Base-by-base conservation (phyloP, 1,140 invertebrate genomes). In the Bombus huntii region DNA sequence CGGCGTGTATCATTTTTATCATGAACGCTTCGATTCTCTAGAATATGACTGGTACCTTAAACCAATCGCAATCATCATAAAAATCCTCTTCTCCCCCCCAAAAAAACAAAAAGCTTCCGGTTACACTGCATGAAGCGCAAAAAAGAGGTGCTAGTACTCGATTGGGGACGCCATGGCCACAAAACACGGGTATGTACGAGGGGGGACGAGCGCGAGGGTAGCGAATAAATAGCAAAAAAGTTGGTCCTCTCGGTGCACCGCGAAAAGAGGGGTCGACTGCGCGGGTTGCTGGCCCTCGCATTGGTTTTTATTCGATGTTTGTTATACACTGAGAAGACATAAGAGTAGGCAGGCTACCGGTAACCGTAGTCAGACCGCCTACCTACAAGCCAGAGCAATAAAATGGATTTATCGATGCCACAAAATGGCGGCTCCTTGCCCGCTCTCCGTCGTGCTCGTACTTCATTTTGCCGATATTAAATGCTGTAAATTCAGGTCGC, bases 391-490 rank as follows among this genome's bases (percentile, higher is more conserved):
- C 47, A n/a, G 68, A 83, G 91, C 90, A 91, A 92, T 92, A 92
- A 92, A 92, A 92, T 88, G 88, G 91, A 92, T 92, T 92, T 92
- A 92, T 92, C 87, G 92, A 91, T 87, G 90, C 92, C 92, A 71
- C 92, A 92, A 90, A 92, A 91, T 88, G 89, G 83, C 81, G 88
- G 86, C 86, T 89, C 88, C 83, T 88, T 87, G 83, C 87, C 80
- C 78, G 71, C 59, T 80, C 77, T 85, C 62, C 71, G 79, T 71
- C 73, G 74, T 65, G 85, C 81, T 83, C 92, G 91, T 92, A 91
- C 92, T 91, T 92, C 91, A 92, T 92, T 92, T 92, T 91, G 89
- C 91, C 91, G 87, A 92, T 92, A 92, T 92, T 92, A 92, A 92
- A 92, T 87, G 91, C 92, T 92, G 90, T 92, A 92, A 92, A 91